Conservation (phyloP, 1,140 invertebrate species). For the Lasaia peninsularis region DNA sequence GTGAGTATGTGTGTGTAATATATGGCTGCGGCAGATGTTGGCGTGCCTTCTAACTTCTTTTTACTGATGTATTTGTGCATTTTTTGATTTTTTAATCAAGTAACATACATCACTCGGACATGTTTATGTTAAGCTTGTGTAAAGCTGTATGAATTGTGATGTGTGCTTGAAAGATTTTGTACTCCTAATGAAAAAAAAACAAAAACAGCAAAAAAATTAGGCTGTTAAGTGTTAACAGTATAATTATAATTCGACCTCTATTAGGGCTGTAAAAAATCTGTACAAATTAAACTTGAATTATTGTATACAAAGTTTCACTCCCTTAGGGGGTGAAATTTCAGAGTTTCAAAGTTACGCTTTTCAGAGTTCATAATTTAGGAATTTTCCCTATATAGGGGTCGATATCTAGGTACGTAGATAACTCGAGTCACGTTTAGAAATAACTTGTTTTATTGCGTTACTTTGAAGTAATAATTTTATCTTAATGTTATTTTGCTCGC, state of each 20-base stretch:
- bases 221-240: slow-evolving; percentile 31
- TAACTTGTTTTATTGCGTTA: slow-evolving; percentile 11
- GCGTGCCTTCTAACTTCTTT: slow-evolving; percentile 38
- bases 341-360: not conserved
- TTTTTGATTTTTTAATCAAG: slow-evolving; percentile 33
- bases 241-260: slow-evolving; percentile 8
- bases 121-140: slow-evolving; percentile 7
- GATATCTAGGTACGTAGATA: slow-evolving; percentile 31
- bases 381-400: not conserved
- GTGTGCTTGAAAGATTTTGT: slow-evolving; percentile 18
- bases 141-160: slow-evolving; percentile 8
- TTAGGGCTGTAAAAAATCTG: not conserved
- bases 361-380: too few species aligned
- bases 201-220: slow-evolving; percentile 39
- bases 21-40: slow-evolving; percentile 39
- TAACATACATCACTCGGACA: slow-evolving; percentile 26
- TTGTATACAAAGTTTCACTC: not conserved
- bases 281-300: not conserved
- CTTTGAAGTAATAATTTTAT: slow-evolving; percentile 12
- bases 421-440: slow-evolving; percentile 19
- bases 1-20: slow-evolving; percentile 36
- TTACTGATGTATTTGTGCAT: slow-evolving; percentile 57
- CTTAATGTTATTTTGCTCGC: slow-evolving; percentile 8
- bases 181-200: slow-evolving; percentile 29
- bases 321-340: not conserved